Conservation (phyloP, 2,888 invertebrate species). For the Pterostichus niger region DNA sequence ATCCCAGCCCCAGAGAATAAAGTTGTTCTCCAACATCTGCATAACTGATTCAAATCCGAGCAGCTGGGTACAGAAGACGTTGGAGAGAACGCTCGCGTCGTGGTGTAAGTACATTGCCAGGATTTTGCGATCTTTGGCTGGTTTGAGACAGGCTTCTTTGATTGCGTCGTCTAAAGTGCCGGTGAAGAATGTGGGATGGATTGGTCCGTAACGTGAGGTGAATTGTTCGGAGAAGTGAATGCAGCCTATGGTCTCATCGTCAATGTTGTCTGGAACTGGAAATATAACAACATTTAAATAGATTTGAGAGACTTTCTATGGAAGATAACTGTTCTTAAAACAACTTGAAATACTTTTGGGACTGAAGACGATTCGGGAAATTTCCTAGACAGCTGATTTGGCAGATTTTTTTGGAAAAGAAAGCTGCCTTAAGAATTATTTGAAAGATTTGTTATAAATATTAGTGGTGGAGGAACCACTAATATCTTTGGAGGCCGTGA, state of each 20-base stretch:
- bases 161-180: constrained; percentile 95
- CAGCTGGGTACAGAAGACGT: constrained; percentile 98
- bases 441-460: too few species aligned
- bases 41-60: constrained; percentile 95
- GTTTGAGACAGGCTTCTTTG: constrained; percentile 92
- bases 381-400: too few species aligned
- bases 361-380: too few species aligned
- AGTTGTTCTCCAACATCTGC: constrained; percentile 93
- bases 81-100: constrained; percentile 95
- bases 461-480: too few species aligned
- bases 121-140: constrained; percentile 94
- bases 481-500: too few species aligned
- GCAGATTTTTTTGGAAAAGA: too few species aligned
- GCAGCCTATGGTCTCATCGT: constrained; percentile 91
- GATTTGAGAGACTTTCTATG: too few species aligned
- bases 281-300: too few species aligned
- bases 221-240: constrained; percentile 93
- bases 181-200: constrained; percentile 94
- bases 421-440: too few species aligned
- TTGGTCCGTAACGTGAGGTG: constrained; percentile 90
- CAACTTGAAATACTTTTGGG: too few species aligned
- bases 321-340: too few species aligned
- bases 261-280: constrained; percentile 91
- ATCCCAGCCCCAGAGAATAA: constrained; percentile 98
- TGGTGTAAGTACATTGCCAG: constrained; percentile 98